A percentile compares a stretch with the other conserved stretches of the same genome.
phyloP scores from a whole-genome alignment of 2,113 vertebrate genomes.

The Vicugna pacos region DNA sequence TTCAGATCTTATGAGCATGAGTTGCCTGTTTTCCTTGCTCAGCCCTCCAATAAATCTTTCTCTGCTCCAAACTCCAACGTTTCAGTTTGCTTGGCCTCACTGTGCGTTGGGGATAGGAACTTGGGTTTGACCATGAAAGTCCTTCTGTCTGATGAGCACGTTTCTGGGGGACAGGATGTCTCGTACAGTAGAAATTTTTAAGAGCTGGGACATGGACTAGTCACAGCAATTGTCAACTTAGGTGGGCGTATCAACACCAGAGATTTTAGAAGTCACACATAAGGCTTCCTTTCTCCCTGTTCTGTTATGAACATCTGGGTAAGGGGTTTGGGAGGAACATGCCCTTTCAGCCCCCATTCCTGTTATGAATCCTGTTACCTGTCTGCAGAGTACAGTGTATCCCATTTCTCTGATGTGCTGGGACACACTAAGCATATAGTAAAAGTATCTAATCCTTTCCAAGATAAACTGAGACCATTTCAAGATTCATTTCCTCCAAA shows the following conservation, averaged over 20 bases:
- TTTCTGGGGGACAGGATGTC: accelerated
- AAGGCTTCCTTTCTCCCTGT: background rate
- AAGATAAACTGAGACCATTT: background rate
- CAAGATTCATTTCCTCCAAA: background rate
- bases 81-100: background rate
- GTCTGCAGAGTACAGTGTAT: background rate
- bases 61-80: background rate
- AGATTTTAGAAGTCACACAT: background rate
- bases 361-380: background rate
- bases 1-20: background rate
- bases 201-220: background rate
- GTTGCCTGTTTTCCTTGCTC: background rate
- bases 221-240: background rate
- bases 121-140: background rate
- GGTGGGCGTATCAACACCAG: background rate
- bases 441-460: background rate
- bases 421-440: background rate
- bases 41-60: background rate
- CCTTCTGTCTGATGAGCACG: background rate
- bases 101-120: background rate
- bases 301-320: background rate
- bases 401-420: background rate
- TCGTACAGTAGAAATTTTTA: accelerated
- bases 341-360: background rate
- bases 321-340: too few relatives aligned